phyloP scores from a whole-genome alignment of 1,140 invertebrate genomes.

The Parasteatoda tepidariorum region DNA sequence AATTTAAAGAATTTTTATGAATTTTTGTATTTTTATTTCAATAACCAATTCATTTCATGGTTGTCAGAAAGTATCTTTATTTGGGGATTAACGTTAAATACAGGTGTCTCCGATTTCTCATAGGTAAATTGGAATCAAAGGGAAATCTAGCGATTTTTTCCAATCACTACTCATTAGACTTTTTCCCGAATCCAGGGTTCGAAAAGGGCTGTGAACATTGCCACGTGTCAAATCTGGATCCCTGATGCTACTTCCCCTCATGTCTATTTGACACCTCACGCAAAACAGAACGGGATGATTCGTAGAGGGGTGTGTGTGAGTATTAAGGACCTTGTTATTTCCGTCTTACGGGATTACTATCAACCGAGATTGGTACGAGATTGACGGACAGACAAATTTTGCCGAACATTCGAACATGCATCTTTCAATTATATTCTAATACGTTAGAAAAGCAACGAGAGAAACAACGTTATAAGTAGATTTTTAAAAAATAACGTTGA shows the following conservation, averaged over 20 bases:
- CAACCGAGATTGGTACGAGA: constrained; percentile 29
- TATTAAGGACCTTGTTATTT: constrained; percentile 54
- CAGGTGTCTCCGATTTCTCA: no score
- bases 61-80: no score
- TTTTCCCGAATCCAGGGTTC: not conserved
- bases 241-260: constrained; percentile 4
- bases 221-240: constrained; percentile 34
- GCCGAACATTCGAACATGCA: no score
- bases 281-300: constrained; percentile 37
- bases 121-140: not conserved
- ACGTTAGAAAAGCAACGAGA: no score
- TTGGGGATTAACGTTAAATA: no score
- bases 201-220: constrained; percentile 20
- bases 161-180: constrained; percentile 18
- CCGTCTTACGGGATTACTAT: constrained; percentile 41
- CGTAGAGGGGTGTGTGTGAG: constrained; percentile 17
- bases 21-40: no score
- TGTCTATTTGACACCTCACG: constrained; percentile 55
- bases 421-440: no score
- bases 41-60: no score
- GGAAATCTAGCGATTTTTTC: not conserved
- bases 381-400: constrained; percentile 4
- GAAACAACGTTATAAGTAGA: no score
- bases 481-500: no score
- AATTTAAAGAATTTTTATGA: no score